Base-by-base conservation (phyloP, 2,797 vertebrate genomes). In the Peromyscus eremicus region DNA sequence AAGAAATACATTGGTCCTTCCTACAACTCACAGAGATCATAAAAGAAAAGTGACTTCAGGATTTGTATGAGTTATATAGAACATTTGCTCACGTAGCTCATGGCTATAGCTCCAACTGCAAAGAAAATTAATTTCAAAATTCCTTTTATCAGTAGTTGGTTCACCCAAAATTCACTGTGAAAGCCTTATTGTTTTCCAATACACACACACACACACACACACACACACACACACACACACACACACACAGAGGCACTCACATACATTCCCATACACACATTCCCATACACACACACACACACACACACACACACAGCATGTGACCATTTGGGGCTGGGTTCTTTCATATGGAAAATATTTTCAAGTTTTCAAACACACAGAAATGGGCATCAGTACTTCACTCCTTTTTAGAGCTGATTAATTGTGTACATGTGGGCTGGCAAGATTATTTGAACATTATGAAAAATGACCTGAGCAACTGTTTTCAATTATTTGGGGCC, bases 401-500 rank as follows among this genome's bases (percentile, higher is more conserved):
- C 73, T 86, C 19, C 40, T 57, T 92, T 86, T 79, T 4, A 71
- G 40, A 19, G 46, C 13, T 43, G 34, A 43, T 52, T 64, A 32
- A 27, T 49, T 91, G 2, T 82, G 37, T 29, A 5, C 57, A 40
- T 5, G 7, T 40, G 27, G 27, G 0, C 62, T 43, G 43, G 82
- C 17, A 34, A 49, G 62, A 49, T 34, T 13, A 52, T 75, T 2
- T 62, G 6, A 75, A 84, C 43, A 55, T 5, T 43, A 5, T 49
- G 25, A 77, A 37, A 52, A 34, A 89, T n/a, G n/a, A 16, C 25
- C 43, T 94, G 68, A 37, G 5, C 27, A 55, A 43, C 66, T 55
- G 29, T 91, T 96, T 84, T 88, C 57, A 80, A 55, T 52, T 84
- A 43, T 49, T 94, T 89, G n/a, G 6, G 37, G 16, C 10, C 62